These are phyloP conservation scores for Pangasius mekongensis DNA, from an alignment of 2,797 vertebrate species.

Conservation along the genomic window DNA sequence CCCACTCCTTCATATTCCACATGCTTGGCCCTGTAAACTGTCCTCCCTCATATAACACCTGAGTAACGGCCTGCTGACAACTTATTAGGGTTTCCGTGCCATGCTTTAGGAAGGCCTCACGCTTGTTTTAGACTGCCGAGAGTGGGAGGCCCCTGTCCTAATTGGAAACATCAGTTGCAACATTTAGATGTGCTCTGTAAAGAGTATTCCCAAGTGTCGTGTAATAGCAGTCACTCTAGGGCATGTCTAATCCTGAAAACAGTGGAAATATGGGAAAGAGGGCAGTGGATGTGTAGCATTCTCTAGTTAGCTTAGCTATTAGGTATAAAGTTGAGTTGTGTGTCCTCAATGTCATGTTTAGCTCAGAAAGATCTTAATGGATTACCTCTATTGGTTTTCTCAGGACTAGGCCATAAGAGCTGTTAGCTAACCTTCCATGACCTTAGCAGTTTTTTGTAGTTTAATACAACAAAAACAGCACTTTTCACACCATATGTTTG, in stretches of 20 bases:
- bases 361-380: not conserved
- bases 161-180: constrained; percentile 81
- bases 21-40: constrained; percentile 73
- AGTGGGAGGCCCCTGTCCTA: constrained; percentile 65
- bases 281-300: not conserved
- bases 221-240: constrained; percentile 71
- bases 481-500: not conserved
- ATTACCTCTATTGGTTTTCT: not conserved
- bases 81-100: constrained; percentile 69
- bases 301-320: constrained; percentile 35
- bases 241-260: constrained; percentile 68
- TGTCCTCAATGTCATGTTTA: not conserved
- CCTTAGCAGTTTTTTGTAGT: not conserved
- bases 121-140: constrained; percentile 69
- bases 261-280: constrained; percentile 46
- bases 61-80: constrained; percentile 77
- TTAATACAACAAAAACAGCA: not conserved
- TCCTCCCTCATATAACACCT: constrained; percentile 69
- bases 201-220: constrained; percentile 73
- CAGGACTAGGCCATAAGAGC: not conserved
- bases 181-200: constrained; percentile 79
- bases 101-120: constrained; percentile 66
- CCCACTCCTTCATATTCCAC: constrained; percentile 16
- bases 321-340: constrained; percentile 21
- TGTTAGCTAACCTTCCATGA: not conserved